Base-by-base conservation (phyloP, 2,888 invertebrate species). In the Luffia ferchaultella region DNA sequence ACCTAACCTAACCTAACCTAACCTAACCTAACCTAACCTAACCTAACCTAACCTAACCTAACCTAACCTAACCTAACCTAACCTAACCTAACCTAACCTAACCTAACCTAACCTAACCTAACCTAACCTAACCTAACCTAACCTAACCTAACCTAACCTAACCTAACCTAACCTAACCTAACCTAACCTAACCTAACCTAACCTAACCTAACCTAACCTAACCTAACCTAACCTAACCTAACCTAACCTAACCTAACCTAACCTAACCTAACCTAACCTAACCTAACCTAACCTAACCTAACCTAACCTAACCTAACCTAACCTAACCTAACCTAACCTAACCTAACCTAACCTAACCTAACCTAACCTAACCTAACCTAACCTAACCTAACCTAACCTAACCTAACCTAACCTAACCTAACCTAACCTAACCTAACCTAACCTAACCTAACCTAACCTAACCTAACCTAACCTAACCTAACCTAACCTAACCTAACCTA, bases 11-110 rank as follows among this genome's bases (percentile, higher is more conserved):
- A 52, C 51, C 53, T 50, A 51, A 53, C 49, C 54, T 52, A 53
- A 55, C 52, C 53, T 54, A 53, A 55, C 55, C 54, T 57, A 18
- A 48, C 40, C 48, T 41, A 48, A 48, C 48, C 48, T 42, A 53
- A 53, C 56, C 55, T 55, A 55, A 55, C 55, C 55, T 54, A 55
- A 55, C 55, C 55, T 53, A 56, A 56, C 54, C 56, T 54, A 56
- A 54, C 56, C 56, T 52, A 56, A 54, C 56, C 54, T 53, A 56
- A 56, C 56, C 54, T 54, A 54, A 53, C 53, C 51, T 53, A 54
- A 53, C 54, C 56, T n/a, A 48, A 17, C 40, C 9, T 40, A n/a
- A 19, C 20, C 17, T 17, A 43, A 5, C 43, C n/a, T 7, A 45
- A n/a, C 45, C 50, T 53, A 54, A 53, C 54, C 56, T 53, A 54